Percentiles rank a stretch among this genome's conserved stretches.
Conservation (phyloP, 2,797 vertebrate species). For the Orestias chungarensis region DNA sequence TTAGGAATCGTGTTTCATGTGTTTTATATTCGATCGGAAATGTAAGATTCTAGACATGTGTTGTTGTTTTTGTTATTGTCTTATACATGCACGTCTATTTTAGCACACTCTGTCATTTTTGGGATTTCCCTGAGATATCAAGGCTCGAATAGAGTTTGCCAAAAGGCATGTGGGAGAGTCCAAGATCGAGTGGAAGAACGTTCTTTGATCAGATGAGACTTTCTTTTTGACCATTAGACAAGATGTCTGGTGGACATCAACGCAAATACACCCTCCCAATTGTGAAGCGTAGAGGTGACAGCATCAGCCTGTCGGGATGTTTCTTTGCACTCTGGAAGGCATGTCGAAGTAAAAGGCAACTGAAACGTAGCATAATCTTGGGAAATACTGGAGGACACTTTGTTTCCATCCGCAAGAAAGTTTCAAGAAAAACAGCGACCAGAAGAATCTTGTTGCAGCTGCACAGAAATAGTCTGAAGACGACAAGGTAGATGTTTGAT, state of each 20-base stretch:
- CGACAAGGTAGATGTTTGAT: no score
- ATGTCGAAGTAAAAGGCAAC: no score
- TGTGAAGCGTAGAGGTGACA: background rate
- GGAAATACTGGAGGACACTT: no score
- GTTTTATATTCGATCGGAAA: background rate
- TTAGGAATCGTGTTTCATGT: background rate
- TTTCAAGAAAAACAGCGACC: no score
- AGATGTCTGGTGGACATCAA: background rate
- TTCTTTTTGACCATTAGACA: background rate
- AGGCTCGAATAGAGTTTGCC: background rate
- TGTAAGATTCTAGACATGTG: background rate
- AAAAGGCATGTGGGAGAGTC: background rate
- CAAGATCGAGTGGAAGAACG: background rate
- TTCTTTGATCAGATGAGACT: background rate
- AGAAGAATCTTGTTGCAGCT: no score
- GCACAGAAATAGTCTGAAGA: no score
- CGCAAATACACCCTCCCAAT: background rate
- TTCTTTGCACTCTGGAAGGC: no score
- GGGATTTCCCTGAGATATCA: background rate
- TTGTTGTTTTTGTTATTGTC: constrained; percentile 1
- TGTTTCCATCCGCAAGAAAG: no score
- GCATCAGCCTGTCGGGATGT: background rate
- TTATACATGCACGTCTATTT: constrained; percentile 1
- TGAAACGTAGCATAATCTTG: no score
- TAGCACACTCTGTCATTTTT: background rate